A percentile compares a stretch with the other conserved stretches of the same genome.
These are phyloP conservation scores for Rotaria sp. DNA, from an alignment of 2,888 invertebrate genomes.

Conservation along the genomic window DNA sequence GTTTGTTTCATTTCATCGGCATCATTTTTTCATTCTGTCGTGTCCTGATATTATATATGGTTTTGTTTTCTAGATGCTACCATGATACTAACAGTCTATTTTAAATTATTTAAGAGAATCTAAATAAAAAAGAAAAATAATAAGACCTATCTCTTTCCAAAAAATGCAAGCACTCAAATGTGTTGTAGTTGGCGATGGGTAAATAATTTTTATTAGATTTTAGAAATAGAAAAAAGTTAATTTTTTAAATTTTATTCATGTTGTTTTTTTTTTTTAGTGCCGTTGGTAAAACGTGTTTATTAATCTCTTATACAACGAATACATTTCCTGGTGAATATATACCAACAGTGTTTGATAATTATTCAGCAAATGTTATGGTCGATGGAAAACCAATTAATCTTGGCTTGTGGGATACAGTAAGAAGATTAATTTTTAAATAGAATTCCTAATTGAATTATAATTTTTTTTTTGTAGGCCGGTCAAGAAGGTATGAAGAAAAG, in stretches of 20 bases:
- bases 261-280: conserved; percentile 63
- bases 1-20: neutral
- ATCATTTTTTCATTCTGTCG: neutral
- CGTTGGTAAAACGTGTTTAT: conserved; percentile 96
- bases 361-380: conserved; percentile 45
- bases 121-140: neutral
- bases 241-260: neutral
- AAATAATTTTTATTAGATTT: neutral
- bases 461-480: conserved; percentile 25
- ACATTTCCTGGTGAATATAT: conserved; percentile 74
- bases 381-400: conserved; percentile 46
- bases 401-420: conserved; percentile 50
- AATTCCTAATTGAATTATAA: neutral
- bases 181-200: conserved; percentile 40
- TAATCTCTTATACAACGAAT: conserved; percentile 98
- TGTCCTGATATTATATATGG: neutral
- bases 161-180: conserved; percentile 37
- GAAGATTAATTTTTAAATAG: conserved; percentile 35
- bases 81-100: neutral
- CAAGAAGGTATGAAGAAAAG: conserved; percentile 29
- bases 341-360: conserved; percentile 53
- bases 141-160: neutral
- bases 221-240: neutral
- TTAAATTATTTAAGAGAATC: neutral
- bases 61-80: neutral